Percentiles rank a stretch among this genome's conserved stretches.
These are phyloP conservation scores for Druceiella hillmani DNA, from an alignment of 2,888 invertebrate genomes.

Conservation along the genomic window DNA sequence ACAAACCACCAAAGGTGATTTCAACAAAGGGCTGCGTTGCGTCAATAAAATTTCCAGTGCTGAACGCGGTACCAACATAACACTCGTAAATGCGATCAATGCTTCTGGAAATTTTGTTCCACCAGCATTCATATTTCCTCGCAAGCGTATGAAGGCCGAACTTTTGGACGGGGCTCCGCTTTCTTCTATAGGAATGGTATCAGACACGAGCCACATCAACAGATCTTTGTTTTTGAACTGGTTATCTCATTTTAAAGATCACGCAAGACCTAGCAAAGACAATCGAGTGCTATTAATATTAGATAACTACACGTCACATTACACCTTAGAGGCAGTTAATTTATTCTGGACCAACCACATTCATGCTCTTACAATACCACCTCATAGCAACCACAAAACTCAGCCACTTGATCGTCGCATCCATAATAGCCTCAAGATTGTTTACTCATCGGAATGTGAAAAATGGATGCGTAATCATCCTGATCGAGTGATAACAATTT, in stretches of 20 bases:
- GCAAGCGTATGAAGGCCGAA: conserved; percentile 16
- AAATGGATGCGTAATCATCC: too few species aligned
- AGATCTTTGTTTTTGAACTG: conserved; percentile 15
- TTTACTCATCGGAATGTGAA: too few species aligned
- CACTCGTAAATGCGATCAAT: conserved; percentile 15
- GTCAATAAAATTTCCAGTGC: conserved; percentile 20
- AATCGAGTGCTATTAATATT: conserved; percentile 16
- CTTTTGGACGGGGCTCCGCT: conserved; percentile 15
- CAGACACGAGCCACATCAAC: conserved; percentile 20
- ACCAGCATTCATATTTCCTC: conserved; percentile 19
- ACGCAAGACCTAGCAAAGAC: conserved; percentile 14
- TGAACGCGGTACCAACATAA: conserved; percentile 21
- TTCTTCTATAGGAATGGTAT: conserved; percentile 15
- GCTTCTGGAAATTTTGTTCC: too few species aligned
- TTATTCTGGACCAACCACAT: conserved; percentile 17
- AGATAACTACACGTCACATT: conserved; percentile 18
- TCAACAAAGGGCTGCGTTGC: conserved; percentile 19
- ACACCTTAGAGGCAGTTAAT: conserved; percentile 13
- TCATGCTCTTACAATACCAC: conserved; percentile 15
- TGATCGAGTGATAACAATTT: too few species aligned
- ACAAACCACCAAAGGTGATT: too few species aligned
- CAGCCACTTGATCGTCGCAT: conserved; percentile 18
- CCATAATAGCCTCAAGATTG: too few species aligned
- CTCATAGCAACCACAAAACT: conserved; percentile 17
- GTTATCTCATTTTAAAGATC: conserved; percentile 18